Evolutionary conservation across 2,797 vertebrate genomes (phyloP).

Genomic region (Peromyscus nudipes): DNA sequence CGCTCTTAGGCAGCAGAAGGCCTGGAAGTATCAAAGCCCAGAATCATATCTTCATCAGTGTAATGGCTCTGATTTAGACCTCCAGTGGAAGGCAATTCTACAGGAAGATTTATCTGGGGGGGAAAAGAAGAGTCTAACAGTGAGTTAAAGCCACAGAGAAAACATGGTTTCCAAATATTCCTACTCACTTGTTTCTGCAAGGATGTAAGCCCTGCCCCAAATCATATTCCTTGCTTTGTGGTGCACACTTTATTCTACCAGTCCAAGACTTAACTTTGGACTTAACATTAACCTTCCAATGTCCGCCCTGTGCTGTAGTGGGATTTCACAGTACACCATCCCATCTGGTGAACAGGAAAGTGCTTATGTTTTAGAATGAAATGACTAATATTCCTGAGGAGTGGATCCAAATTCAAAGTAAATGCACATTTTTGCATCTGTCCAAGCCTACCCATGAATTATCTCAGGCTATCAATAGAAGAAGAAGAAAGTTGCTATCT

Average conservation of each 20-base stretch:
- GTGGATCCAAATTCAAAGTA: conserved; percentile 80
- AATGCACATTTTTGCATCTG: conserved; percentile 81
- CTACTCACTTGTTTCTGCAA: conserved; percentile 58
- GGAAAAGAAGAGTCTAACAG: background rate
- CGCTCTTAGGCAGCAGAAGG: background rate
- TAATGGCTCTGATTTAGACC: background rate
- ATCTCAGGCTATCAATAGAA: conserved; percentile 86
- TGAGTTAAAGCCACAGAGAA: conserved; percentile 49
- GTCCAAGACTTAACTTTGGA: conserved; percentile 54
- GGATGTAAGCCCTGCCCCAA: conserved; percentile 68
- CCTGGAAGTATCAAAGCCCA: background rate
- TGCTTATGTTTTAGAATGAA: conserved; percentile 77
- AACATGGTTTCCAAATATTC: conserved; percentile 62
- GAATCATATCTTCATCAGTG: background rate
- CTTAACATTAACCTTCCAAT: conserved; percentile 62
- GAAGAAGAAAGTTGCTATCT: conserved; percentile 81
- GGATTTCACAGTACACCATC: conserved; percentile 47
- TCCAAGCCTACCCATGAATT: conserved; percentile 86
- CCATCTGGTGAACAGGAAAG: conserved; percentile 61
- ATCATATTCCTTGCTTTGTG: conserved; percentile 59
- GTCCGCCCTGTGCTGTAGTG: background rate
- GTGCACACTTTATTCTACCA: conserved; percentile 1
- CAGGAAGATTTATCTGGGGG: background rate
- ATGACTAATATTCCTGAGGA: conserved; percentile 84
- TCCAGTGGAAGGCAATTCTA: conserved; percentile 22